Percentiles rank a stretch among this genome's conserved stretches.
phyloP scores from a whole-genome alignment of 2,797 vertebrate genomes.

The Chanos chanos region DNA sequence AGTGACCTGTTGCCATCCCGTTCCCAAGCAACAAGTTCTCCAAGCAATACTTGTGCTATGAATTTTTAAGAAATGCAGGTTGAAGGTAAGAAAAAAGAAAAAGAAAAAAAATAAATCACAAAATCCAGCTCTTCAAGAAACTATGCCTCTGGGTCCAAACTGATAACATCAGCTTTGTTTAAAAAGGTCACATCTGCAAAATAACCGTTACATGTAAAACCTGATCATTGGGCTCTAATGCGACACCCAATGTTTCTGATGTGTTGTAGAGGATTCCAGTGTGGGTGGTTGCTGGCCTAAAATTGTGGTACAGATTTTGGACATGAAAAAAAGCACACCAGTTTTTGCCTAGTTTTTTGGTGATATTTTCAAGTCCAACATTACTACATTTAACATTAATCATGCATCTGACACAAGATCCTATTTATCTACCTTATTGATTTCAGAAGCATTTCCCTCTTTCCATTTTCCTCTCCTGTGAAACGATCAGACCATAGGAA shows the following conservation, averaged over 20 bases:
- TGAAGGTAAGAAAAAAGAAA: constrained; percentile 28
- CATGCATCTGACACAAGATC: no score
- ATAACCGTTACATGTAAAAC: constrained; percentile 2
- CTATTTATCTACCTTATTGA: no score
- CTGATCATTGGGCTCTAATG: neutral
- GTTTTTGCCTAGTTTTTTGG: no score
- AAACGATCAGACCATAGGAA: no score
- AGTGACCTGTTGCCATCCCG: constrained; percentile 37
- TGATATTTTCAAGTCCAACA: no score
- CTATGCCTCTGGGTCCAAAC: constrained; percentile 2
- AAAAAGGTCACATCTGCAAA: neutral
- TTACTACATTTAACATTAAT: no score
- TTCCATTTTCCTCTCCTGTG: no score
- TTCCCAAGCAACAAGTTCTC: constrained; percentile 44
- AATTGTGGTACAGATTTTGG: constrained; percentile 7
- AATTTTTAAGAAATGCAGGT: constrained; percentile 35
- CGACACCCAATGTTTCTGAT: no score
- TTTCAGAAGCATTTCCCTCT: no score
- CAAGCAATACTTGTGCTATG: constrained; percentile 18
- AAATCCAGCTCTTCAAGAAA: constrained; percentile 27
- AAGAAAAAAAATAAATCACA: constrained; percentile 21
- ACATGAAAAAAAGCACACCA: no score
- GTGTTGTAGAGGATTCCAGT: neutral
- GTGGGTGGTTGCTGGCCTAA: constrained; percentile 17
- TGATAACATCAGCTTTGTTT: neutral